Evolutionary conservation across 2,113 vertebrate genomes (phyloP), one percentile per base, ranked within the genome.

Genomic region (Spermophilus dauricus): DNA sequence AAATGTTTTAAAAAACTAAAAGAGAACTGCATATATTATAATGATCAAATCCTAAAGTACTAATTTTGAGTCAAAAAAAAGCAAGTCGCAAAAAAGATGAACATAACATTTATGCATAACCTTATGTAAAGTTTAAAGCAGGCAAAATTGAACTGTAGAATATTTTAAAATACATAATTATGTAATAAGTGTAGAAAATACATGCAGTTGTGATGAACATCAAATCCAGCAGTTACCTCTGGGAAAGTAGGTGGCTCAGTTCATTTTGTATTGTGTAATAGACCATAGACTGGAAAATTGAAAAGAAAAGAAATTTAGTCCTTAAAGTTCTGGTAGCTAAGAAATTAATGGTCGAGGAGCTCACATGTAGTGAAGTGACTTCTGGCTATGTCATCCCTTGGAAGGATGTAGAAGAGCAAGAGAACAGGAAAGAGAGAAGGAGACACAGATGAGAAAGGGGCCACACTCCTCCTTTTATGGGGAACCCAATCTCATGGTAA

Each of bases 61-160:
- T 85, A 88, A 75, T 89, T 93, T 85, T 80, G 34, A 39, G 26
- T 34, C 30, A 56, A 91, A 94, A 89, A 8, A 86, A 87, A 81
- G 65, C 17, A 37, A 72, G 22, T 37, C 84, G 4, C 1, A 58
- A 39, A 78, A 96, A 65, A 73, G 42, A 45, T 53, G 18, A 42
- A 6, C 28, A 3, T 53, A 78, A 65, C 69, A 81, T 80, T 95
- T 93, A 73, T 12, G 81, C 1, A 51, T 91, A 65, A 73, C 18
- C 48, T 80, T 61, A 53, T 77, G 56, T 67, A 87, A 86, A 78
- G 2, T 42, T 83, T 70, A 77, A 70, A 90, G 73, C 1, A n/a
- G 56, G 22, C 24, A 93, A 90, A 87, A 72, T 83, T 63, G 78
- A 87, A 63, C 32, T 58, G 0, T 39, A 53, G 26, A 61, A 0